Conservation (phyloP, 2,113 vertebrate genomes). For the Melierax canorus region DNA sequence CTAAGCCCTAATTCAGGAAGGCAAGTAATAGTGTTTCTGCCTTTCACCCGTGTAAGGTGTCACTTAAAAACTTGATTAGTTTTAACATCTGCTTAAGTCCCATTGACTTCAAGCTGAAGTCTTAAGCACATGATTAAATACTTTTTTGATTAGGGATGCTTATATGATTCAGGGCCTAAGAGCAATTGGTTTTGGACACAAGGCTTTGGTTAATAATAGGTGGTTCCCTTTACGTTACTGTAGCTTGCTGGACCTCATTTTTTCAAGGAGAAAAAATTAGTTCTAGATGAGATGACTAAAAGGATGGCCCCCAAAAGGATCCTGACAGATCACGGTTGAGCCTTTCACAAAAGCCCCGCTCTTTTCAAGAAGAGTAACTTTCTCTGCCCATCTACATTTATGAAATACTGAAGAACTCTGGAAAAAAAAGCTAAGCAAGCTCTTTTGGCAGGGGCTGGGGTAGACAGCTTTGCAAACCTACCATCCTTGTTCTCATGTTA, state of each 20-base stretch:
- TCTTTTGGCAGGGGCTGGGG: neutral
- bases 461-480: neutral
- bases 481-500: neutral
- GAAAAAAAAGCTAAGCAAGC: neutral
- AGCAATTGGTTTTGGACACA: neutral
- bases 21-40: neutral
- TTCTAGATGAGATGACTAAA: neutral
- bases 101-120: neutral
- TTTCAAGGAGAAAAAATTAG: neutral
- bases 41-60: neutral
- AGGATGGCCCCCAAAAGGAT: neutral
- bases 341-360: neutral
- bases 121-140: neutral
- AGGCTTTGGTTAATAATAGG: neutral
- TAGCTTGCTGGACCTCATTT: neutral
- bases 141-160: neutral
- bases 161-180: neutral
- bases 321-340: neutral
- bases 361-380: neutral
- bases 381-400: neutral
- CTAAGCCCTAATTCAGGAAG: neutral
- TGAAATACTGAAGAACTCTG: neutral
- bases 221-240: neutral
- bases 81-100: neutral
- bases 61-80: neutral